Conservation (phyloP, 2,113 vertebrate genomes). For the Rhinichthys klamathensis region DNA sequence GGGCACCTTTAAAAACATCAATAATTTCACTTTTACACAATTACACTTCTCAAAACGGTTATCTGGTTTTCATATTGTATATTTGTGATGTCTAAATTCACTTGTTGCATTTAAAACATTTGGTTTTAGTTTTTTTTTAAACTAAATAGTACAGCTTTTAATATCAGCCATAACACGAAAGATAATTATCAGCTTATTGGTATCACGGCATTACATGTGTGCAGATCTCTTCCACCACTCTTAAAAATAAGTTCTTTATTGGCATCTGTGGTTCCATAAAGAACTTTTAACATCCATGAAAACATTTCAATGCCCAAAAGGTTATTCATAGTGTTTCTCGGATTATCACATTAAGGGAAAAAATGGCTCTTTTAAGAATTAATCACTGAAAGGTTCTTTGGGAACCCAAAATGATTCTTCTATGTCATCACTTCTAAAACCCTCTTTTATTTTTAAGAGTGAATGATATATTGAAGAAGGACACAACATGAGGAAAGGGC, state of each 20-base stretch:
- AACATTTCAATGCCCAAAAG: neutral
- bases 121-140: too few species aligned
- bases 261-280: neutral
- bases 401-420: neutral
- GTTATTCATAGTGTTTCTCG: neutral
- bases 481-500: neutral
- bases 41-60: too few species aligned
- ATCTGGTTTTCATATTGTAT: too few species aligned
- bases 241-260: neutral
- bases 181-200: neutral
- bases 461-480: neutral
- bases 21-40: too few species aligned
- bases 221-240: neutral
- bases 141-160: too few species aligned
- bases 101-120: too few species aligned
- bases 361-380: too few species aligned
- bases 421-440: neutral
- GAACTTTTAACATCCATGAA: neutral
- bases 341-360: neutral
- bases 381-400: neutral
- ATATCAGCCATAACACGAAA: neutral
- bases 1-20: too few species aligned
- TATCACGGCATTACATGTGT: neutral
- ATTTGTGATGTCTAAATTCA: too few species aligned
- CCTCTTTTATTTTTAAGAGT: neutral